phyloP scores from a whole-genome alignment of 2,797 vertebrate genomes.

The Bradypodion pumilum region DNA sequence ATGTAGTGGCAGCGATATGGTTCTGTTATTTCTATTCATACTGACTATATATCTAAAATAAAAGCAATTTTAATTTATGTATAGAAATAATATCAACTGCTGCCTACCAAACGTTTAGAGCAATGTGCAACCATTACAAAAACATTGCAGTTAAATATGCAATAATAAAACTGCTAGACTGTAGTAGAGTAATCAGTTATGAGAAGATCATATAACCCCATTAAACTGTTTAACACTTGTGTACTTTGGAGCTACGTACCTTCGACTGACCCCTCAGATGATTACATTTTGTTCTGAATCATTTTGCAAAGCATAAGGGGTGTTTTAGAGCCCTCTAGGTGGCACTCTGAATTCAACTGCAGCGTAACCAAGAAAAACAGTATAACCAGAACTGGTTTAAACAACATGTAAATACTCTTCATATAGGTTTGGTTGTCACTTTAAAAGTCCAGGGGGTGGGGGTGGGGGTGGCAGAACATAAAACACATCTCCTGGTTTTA shows the following conservation, averaged over 20 bases:
- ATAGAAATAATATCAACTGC: too few relatives aligned
- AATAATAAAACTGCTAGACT: background rate
- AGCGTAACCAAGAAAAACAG: background rate
- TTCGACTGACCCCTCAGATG: background rate
- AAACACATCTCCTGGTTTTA: background rate
- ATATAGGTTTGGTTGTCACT: background rate
- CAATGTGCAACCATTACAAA: background rate
- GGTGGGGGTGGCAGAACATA: background rate
- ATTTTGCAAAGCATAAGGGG: background rate
- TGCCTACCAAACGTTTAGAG: background rate
- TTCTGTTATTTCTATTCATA: background rate
- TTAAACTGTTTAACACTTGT: background rate
- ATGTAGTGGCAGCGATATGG: too few relatives aligned
- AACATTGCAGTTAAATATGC: background rate
- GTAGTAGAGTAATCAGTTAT: background rate
- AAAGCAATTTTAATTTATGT: background rate
- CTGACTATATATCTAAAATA: too few relatives aligned
- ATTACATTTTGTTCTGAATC: background rate
- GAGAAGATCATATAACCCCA: background rate
- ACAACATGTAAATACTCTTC: background rate
- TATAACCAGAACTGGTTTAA: background rate
- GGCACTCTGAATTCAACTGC: slow-evolving; percentile 53
- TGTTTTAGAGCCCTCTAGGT: slow-evolving; percentile 30
- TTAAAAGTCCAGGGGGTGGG: background rate
- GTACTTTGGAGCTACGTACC: background rate